Evolutionary conservation across 1,140 invertebrate genomes (phyloP), one percentile per base, ranked within the genome.

Genomic region (Gyrodactylus salaris): DNA sequence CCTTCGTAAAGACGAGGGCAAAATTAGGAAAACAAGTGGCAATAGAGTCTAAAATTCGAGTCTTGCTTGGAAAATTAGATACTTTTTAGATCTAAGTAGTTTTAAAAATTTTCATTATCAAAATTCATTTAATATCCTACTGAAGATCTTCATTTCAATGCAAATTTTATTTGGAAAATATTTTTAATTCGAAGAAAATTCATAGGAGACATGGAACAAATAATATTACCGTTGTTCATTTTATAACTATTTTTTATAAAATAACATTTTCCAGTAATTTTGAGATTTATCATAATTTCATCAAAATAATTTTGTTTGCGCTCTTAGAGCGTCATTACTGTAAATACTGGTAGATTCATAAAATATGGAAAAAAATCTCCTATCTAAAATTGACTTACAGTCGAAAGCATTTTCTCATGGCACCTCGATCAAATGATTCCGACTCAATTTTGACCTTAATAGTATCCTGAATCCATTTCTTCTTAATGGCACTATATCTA

Each of bases 381-480:
- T 69, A 23, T n/a, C 19, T 19, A 69, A 16, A 54, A 54, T 69
- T 1, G 7, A 23, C 70, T 24, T 2, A 71, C 82, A 84, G 76
- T 76, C 84, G 77, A 76, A 78, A 85, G 75, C 84, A 85, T 76
- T 83, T 82, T 76, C 84, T 78, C 84, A 85, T 85, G 21, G 84
- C 84, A 72, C 84, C 84, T 76, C 81, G 79, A 75, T 80, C 81
- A 77, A 85, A 85, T 23, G 83, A 76, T 77, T 79, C 76, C 68
- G 77, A 75, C 75, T 83, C 81, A 77, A 84, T 82, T 77, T 83
- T 83, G n/a, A 84, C 77, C 20, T 78, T 74, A 20, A 83, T 79
- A 74, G 82, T 78, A 77, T 84, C 83, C 68, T 75, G 77, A 19
- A 79, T 75, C 83, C 83, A 84, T 27, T 76, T 75, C 75, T 81